Evolutionary conservation across 2,888 invertebrate genomes (phyloP), one percentile per base, ranked within the genome.

Genomic region (Alitta virens): DNA sequence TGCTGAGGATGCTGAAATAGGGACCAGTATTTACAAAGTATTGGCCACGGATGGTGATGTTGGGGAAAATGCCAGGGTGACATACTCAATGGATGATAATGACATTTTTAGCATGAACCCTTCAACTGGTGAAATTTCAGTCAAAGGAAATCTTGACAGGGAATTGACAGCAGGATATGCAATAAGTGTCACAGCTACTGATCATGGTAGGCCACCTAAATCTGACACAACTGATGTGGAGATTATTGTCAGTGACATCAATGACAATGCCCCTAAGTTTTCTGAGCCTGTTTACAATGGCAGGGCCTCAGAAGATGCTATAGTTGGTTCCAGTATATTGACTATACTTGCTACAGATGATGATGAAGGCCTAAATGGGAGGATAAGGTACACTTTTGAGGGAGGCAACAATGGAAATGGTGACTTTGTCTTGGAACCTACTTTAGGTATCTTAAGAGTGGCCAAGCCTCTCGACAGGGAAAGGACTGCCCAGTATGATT

Each of bases 201-300:
- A 98, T 80, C 93, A 94, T 1, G 98, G 98, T 0, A 87, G 88
- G 43, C 96, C 96, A 0, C 88, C 94, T 0, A 83, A 94, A 18
- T 91, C 92, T 1, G 96, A 97, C 76, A 94, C 94, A 0, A 96
- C 97, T 0, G 94, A 95, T 75, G 91, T 99, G 0, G 95, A 97
- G 80, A 93, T 98, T 71, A 90, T 92, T 0, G 90, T 99, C 0
- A 90, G 91, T 0, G 99, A 99, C 79, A 93, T 96, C 0, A 99
- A 99, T 78, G 98, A 99, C 78, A 95, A 96, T 78, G 88, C 90
- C 1, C 97, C 97, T 0, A 85, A 87, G 0, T 97, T 97, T 75
- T 84, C 85, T 43, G 85, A 86, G 9, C 91, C 92, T 0, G 92
- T 92, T 0, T 96, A 96, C 78, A 88, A 90, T 0, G 91, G 92